Conservation (phyloP, 2,797 vertebrate genomes). For the Choloepus didactylus region DNA sequence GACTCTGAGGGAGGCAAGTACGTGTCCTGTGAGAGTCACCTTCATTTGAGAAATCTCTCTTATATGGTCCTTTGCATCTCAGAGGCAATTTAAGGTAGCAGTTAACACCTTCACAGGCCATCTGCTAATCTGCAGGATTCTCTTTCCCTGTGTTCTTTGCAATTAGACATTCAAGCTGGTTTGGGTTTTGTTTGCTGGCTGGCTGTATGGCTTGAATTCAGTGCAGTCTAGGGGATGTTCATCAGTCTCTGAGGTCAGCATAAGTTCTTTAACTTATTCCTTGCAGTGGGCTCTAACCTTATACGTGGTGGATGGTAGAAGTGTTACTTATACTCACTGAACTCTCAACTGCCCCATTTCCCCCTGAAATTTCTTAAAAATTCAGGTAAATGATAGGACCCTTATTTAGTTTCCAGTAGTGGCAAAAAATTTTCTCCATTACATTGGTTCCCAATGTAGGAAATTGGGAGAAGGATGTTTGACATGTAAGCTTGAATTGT, state of each 20-base stretch:
- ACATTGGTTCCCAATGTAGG: background rate
- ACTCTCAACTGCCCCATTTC: background rate
- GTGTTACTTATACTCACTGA: background rate
- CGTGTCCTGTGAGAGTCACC: background rate
- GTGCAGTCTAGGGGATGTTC: background rate
- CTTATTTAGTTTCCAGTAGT: background rate
- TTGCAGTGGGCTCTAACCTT: background rate
- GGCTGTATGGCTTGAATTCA: slow-evolving; percentile 29
- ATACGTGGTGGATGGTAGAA: background rate
- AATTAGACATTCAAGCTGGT: background rate
- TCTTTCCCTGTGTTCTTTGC: background rate
- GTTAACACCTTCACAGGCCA: background rate
- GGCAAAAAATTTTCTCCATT: background rate
- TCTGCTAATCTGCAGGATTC: background rate
- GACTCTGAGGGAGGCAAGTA: background rate
- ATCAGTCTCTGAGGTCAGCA: background rate
- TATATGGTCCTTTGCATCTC: background rate
- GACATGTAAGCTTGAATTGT: background rate
- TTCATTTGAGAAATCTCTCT: background rate
- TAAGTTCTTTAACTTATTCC: slow-evolving; percentile 11
- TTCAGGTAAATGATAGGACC: background rate
- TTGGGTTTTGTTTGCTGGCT: background rate
- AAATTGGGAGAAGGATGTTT: background rate
- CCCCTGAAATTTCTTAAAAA: background rate
- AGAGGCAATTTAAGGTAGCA: background rate